A percentile compares a stretch with the other conserved stretches of the same genome.
Conservation (phyloP, 2,888 invertebrate genomes). For the Perithous albicinctus region DNA sequence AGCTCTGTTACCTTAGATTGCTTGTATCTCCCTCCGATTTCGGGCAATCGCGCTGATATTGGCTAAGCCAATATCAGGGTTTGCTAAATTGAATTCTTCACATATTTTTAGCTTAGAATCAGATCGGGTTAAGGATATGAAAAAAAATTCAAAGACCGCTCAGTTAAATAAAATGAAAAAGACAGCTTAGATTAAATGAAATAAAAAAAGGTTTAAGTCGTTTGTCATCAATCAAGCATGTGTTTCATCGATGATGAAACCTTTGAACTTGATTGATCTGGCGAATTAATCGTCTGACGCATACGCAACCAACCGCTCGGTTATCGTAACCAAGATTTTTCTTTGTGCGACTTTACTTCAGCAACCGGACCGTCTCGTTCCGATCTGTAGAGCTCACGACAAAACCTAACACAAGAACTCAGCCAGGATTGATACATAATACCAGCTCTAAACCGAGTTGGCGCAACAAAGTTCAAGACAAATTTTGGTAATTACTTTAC, state of each 20-base stretch:
- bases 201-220: no score
- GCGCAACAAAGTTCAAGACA: constrained; percentile 1
- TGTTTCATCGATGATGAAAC: no score
- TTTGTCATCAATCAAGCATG: no score
- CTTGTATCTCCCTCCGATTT: background rate
- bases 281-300: no score
- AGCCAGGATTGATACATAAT: background rate
- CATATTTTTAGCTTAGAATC: background rate
- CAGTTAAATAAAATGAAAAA: background rate
- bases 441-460: background rate
- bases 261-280: no score
- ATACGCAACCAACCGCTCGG: no score
- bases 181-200: no score
- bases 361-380: background rate
- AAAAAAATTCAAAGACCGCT: background rate
- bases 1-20: background rate
- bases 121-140: background rate
- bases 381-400: background rate
- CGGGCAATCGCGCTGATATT: no score
- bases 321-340: no score
- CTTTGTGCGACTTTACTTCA: background rate
- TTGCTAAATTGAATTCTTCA: constrained; percentile 6
- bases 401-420: background rate
- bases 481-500: background rate
- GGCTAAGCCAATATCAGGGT: background rate